Conservation (phyloP, 2,797 vertebrate species). For the Crypturellus tataupa region DNA sequence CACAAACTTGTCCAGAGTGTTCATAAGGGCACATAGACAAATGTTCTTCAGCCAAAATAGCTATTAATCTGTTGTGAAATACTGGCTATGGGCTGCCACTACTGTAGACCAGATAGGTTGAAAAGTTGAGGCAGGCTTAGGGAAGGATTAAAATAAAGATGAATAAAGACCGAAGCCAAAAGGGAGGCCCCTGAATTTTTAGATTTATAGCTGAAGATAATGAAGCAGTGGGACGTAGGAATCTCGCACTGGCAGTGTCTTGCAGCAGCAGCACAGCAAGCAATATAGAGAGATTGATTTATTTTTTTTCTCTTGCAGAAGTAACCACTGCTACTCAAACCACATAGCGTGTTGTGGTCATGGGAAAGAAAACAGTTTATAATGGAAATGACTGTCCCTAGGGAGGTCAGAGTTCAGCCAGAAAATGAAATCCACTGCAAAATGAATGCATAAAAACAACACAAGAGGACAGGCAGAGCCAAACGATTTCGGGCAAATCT, state of each 20-base stretch:
- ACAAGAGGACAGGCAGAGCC: not conserved
- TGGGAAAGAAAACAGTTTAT: slow-evolving; percentile 67
- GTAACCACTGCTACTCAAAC: slow-evolving; percentile 35
- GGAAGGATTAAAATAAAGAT: not conserved
- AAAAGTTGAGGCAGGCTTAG: not conserved
- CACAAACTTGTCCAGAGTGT: not conserved
- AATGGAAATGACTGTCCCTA: slow-evolving; percentile 49
- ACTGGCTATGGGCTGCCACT: not conserved
- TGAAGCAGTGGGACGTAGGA: not conserved
- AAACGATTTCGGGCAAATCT: not conserved
- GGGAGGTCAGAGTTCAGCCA: slow-evolving; percentile 55
- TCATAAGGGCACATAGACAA: not conserved
- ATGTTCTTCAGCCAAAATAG: not conserved
- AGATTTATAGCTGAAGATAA: not conserved
- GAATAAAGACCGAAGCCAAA: not conserved
- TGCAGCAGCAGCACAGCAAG: slow-evolving; percentile 15
- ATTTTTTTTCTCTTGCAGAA: not conserved
- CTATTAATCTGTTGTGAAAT: not conserved
- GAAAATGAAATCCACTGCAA: slow-evolving; percentile 52
- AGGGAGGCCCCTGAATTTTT: not conserved
- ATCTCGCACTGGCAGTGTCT: not conserved
- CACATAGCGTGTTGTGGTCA: slow-evolving; percentile 62
- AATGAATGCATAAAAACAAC: slow-evolving; percentile 34
- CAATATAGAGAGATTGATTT: slow-evolving; percentile 21
- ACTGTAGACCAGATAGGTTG: not conserved